phyloP scores from a whole-genome alignment of 1,140 invertebrate genomes.

The Ruditapes philippinarum region DNA sequence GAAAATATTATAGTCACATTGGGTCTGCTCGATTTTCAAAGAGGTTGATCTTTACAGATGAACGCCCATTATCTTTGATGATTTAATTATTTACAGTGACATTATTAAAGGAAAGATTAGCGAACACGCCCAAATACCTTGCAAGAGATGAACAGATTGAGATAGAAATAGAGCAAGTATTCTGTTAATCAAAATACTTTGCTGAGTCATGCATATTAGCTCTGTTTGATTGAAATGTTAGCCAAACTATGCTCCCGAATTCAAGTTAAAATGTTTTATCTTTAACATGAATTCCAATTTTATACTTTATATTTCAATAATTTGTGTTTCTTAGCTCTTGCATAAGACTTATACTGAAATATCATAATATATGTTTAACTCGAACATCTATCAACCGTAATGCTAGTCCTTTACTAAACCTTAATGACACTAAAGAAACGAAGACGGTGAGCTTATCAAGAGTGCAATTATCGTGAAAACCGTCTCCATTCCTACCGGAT shows the following conservation, averaged over 20 bases:
- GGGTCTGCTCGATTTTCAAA: background rate
- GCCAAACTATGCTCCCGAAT: background rate
- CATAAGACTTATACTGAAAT: no score
- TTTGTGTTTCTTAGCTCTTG: no score
- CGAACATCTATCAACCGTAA: no score
- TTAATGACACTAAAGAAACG: no score
- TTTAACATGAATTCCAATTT: background rate
- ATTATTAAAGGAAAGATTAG: background rate
- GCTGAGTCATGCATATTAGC: background rate
- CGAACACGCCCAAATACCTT: background rate
- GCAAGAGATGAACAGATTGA: background rate
- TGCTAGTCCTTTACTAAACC: no score
- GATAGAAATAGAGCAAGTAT: no score
- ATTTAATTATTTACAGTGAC: background rate
- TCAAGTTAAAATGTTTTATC: background rate
- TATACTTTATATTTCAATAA: no score
- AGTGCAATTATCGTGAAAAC: no score
- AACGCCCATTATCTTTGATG: background rate
- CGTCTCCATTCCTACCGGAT: no score
- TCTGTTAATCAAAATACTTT: no score
- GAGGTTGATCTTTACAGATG: background rate
- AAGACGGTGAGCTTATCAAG: no score
- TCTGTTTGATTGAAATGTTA: background rate
- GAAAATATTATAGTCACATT: background rate
- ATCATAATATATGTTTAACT: no score